These are phyloP conservation scores for Sussaba pulchella DNA, from an alignment of 2,888 invertebrate genomes.

Conservation along the genomic window DNA sequence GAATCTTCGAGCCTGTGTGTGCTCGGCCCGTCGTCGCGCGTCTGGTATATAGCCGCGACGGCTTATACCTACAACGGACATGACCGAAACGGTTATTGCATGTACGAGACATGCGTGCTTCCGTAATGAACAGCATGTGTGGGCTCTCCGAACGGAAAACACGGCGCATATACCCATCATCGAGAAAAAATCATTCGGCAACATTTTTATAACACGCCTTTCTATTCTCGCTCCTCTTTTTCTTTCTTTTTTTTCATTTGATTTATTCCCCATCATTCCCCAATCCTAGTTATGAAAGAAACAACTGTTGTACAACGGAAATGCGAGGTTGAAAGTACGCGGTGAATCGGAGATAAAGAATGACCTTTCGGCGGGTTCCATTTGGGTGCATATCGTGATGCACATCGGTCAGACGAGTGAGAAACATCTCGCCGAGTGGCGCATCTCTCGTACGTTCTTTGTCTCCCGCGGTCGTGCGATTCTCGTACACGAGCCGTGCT, in stretches of 20 bases:
- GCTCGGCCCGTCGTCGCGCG: constrained; percentile 41
- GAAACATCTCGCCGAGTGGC: constrained; percentile 66
- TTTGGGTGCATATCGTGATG: constrained; percentile 72
- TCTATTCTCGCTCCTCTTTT: not conserved
- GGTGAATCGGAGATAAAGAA: constrained; percentile 70
- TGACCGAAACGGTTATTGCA: constrained; percentile 75
- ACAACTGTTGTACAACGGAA: constrained; percentile 67
- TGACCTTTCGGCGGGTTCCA: constrained; percentile 73
- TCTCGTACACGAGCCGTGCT: constrained; percentile 35
- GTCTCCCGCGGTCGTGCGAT: constrained; percentile 40
- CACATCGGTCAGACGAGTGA: constrained; percentile 71
- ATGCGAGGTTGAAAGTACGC: constrained; percentile 54
- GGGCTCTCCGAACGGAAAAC: constrained; percentile 71
- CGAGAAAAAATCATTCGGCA: too few species aligned
- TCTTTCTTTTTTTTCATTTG: constrained; percentile 38
- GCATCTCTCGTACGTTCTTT: constrained; percentile 21
- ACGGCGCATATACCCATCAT: too few species aligned
- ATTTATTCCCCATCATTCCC: too few species aligned
- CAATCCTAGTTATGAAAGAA: constrained; percentile 38
- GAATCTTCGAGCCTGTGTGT: constrained; percentile 54
- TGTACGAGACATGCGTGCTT: constrained; percentile 71
- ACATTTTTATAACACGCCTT: not conserved
- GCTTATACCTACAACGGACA: constrained; percentile 26
- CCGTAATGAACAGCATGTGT: constrained; percentile 67
- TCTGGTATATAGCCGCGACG: constrained; percentile 30